Conservation (phyloP, 2,113 vertebrate species). For the Oophaga pumilio region DNA sequence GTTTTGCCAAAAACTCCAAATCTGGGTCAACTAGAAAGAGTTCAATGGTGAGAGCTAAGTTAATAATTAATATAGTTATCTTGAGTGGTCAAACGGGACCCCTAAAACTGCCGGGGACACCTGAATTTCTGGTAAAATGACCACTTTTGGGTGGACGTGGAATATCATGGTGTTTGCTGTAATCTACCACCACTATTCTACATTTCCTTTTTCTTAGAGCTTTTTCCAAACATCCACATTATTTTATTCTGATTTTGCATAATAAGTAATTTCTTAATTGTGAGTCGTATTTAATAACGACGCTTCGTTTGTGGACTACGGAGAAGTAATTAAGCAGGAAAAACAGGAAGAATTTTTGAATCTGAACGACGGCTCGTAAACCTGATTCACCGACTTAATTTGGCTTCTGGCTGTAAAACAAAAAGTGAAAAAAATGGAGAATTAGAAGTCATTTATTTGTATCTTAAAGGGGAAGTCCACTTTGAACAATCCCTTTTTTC, state of each 20-base stretch:
- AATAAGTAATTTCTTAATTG: not conserved
- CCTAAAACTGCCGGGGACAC: too few relatives aligned
- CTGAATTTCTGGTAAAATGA: too few relatives aligned
- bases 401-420: not conserved
- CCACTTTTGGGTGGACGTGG: too few relatives aligned
- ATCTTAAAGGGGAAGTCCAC: not conserved
- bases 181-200: not conserved
- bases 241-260: not conserved
- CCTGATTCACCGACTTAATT: constrained; percentile 5
- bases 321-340: not conserved
- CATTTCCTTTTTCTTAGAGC: not conserved
- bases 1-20: too few relatives aligned
- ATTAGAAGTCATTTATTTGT: not conserved
- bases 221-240: not conserved
- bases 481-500: not conserved
- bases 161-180: not conserved
- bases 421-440: not conserved
- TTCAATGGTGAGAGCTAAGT: too few relatives aligned
- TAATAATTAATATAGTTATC: too few relatives aligned
- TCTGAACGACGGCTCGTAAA: not conserved
- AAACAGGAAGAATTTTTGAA: not conserved
- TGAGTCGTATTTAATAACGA: not conserved
- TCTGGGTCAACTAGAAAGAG: too few relatives aligned
- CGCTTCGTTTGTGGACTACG: not conserved
- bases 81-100: too few relatives aligned